phyloP scores from a whole-genome alignment of 2,797 vertebrate genomes.

The Erithacus rubecula region DNA sequence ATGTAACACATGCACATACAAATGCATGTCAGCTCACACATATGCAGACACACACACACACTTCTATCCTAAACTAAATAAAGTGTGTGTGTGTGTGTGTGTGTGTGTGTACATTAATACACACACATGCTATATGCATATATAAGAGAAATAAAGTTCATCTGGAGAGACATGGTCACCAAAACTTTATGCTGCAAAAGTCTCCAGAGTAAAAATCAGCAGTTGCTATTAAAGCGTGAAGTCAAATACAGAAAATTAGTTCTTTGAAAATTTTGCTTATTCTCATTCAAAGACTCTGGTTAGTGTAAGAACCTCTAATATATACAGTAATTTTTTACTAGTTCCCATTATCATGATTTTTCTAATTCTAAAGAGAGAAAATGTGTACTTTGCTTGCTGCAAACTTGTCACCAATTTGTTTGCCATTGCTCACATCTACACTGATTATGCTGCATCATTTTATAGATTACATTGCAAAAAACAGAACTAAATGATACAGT shows the following conservation, averaged over 20 bases:
- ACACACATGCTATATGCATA: neutral
- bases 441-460: neutral
- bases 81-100: too few relatives aligned
- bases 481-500: neutral
- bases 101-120: neutral
- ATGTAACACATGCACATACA: neutral
- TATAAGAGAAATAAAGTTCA: slow-evolving; percentile 19
- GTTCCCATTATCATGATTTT: neutral
- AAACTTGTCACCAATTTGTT: neutral
- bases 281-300: neutral
- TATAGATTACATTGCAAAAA: neutral
- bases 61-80: neutral
- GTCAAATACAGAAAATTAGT: neutral
- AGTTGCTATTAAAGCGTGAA: neutral
- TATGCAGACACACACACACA: neutral
- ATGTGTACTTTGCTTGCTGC: neutral
- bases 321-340: neutral
- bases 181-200: neutral
- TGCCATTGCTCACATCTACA: neutral
- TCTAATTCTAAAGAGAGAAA: neutral
- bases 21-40: neutral
- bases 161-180: neutral
- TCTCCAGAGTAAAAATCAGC: neutral
- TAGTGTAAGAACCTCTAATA: neutral
- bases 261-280: neutral